phyloP scores from a whole-genome alignment of 2,113 vertebrate genomes.

The Thamnaconus septentrionalis region DNA sequence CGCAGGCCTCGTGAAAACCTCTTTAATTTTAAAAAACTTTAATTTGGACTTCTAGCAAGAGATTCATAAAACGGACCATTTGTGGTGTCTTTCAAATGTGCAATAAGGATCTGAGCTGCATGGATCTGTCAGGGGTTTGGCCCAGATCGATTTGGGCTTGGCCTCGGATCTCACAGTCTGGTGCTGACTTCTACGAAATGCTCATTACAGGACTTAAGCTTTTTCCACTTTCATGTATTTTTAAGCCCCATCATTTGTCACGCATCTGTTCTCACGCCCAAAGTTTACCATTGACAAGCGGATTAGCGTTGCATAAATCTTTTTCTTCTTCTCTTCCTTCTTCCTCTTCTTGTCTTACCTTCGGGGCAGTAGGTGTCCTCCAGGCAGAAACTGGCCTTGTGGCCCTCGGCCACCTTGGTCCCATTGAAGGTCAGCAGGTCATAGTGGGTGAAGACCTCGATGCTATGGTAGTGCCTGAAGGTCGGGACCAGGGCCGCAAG shows the following conservation, averaged over 20 bases:
- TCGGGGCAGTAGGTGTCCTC: constrained; percentile 93
- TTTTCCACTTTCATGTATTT: constrained; percentile 22
- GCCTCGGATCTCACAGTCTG: constrained; percentile 30
- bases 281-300: background rate
- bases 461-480: constrained; percentile 95
- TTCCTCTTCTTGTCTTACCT: constrained; percentile 64
- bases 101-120: constrained; percentile 13
- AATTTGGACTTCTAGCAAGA: background rate
- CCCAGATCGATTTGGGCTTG: constrained; percentile 46
- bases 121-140: constrained; percentile 26
- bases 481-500: background rate
- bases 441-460: constrained; percentile 97
- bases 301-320: background rate
- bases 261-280: background rate
- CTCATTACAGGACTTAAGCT: constrained; percentile 38
- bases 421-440: constrained; percentile 94
- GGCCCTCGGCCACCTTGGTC: constrained; percentile 92
- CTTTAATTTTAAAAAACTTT: too few relatives aligned
- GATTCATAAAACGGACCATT: constrained; percentile 32
- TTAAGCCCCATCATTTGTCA: constrained; percentile 23
- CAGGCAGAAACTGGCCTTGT: constrained; percentile 98
- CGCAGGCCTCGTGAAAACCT: too few relatives aligned
- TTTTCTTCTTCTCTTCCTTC: background rate
- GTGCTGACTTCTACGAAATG: constrained; percentile 10
- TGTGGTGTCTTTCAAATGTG: constrained; percentile 16